Conservation (phyloP, 2,797 vertebrate species). For the Sebastolobus alascanus region DNA sequence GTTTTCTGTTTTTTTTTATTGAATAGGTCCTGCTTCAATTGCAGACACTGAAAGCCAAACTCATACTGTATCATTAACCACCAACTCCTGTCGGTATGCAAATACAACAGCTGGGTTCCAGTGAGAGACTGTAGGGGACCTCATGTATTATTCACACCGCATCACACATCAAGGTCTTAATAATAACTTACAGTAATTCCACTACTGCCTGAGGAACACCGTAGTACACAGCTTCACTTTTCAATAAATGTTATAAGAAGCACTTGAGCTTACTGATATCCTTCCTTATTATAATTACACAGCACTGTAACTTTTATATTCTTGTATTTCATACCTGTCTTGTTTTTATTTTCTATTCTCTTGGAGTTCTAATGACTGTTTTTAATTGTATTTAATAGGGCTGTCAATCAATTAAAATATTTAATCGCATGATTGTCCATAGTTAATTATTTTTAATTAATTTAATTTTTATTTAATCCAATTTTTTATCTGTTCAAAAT, state of each 20-base stretch:
- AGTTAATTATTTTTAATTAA: no score
- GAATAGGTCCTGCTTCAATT: background rate
- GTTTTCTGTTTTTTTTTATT: background rate
- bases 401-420: no score
- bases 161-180: slow-evolving; percentile 42
- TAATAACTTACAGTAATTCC: slow-evolving; percentile 47
- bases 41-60: background rate
- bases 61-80: background rate
- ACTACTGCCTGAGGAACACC: slow-evolving; percentile 29
- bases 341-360: no score
- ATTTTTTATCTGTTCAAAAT: no score
- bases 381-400: no score
- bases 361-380: no score
- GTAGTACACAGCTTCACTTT: slow-evolving; percentile 24
- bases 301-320: no score
- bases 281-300: no score
- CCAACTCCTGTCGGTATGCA: slow-evolving; percentile 4
- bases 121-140: slow-evolving; percentile 6
- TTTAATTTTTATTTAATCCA: no score
- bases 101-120: slow-evolving; percentile 30
- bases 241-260: slow-evolving; percentile 9
- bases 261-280: slow-evolving; percentile 11
- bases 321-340: no score
- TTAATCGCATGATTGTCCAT: no score
- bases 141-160: slow-evolving; percentile 51